Base-by-base conservation (phyloP, 2,797 vertebrate genomes). In the Melanotaenia trifasciata region DNA sequence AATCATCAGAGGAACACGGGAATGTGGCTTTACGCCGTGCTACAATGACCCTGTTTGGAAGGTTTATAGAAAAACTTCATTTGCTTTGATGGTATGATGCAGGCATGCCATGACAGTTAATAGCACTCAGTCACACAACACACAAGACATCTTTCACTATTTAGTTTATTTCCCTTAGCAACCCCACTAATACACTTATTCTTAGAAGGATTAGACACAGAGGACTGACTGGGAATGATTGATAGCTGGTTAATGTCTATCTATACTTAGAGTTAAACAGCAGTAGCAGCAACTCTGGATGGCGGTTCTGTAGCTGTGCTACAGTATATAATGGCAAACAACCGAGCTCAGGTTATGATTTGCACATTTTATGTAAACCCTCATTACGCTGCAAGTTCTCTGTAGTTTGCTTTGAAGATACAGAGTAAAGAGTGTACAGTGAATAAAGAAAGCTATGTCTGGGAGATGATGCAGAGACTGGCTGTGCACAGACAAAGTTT, bases 61-160 rank as follows among this genome's bases (percentile, higher is more conserved):
- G 76, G 80, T 83, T 87, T 74, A 81, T 71, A 70, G 77, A 80
- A 51, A 47, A 35, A 35, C 51, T 64, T 70, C 4, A 60, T 73
- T 81, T 74, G 61, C 76, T 78, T 72, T 84, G 63, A 86, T 72
- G 64, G 69, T 68, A 30, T 62, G 64, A 62, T 33, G 64, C 68
- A 59, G 58, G 16, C 40, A 30, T 30, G 35, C 36, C 67, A 60
- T 74, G 62, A 72, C 72, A 75, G 53, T 58, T 30, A 54, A 78
- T 68, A 68, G 69, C 56, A 68, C 76, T 57, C 71, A 77, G 54
- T 57, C 62, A 50, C 43, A n/a, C 61, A 30, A 26, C 5, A 3
- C 26, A 58, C 54, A 36, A 67, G 3, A 76, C 40, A 10, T 75
- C 20, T 70, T 69, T 69, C 33, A 32, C 57, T 50, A 16, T 26